Conservation (phyloP, 2,113 vertebrate genomes). For the Menura novaehollandiae region DNA sequence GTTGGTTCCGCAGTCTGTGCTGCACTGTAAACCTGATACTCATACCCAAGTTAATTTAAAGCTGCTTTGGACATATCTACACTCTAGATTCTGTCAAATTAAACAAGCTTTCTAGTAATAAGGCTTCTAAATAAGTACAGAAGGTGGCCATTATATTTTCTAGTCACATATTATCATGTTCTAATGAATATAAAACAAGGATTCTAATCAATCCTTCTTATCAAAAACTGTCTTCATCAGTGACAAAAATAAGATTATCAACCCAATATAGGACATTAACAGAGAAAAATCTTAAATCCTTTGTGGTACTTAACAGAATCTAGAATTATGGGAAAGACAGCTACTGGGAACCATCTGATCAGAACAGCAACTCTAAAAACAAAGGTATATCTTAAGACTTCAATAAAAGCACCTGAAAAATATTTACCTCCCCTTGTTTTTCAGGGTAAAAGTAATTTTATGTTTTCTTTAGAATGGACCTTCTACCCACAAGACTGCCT, state of each 20-base stretch:
- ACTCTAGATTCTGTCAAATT: background rate
- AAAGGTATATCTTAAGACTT: background rate
- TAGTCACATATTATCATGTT: background rate
- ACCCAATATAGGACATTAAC: background rate
- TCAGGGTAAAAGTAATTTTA: background rate
- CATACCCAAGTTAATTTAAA: background rate
- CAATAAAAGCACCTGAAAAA: background rate
- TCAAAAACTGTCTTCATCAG: background rate
- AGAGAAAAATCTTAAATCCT: conserved; percentile 2
- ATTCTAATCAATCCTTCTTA: background rate
- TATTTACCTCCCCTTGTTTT: background rate
- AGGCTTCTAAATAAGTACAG: background rate
- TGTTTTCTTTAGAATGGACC: background rate
- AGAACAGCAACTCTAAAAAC: background rate
- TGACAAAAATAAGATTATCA: background rate
- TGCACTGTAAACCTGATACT: background rate
- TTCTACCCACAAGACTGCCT: background rate
- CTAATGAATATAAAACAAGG: background rate
- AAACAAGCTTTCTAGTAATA: background rate
- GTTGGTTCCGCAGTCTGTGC: background rate
- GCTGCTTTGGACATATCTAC: background rate
- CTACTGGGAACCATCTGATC: background rate
- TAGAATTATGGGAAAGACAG: background rate
- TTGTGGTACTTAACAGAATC: background rate
- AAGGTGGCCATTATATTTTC: background rate